Base-by-base conservation (phyloP, 2,113 vertebrate species). In the Canis aureus region DNA sequence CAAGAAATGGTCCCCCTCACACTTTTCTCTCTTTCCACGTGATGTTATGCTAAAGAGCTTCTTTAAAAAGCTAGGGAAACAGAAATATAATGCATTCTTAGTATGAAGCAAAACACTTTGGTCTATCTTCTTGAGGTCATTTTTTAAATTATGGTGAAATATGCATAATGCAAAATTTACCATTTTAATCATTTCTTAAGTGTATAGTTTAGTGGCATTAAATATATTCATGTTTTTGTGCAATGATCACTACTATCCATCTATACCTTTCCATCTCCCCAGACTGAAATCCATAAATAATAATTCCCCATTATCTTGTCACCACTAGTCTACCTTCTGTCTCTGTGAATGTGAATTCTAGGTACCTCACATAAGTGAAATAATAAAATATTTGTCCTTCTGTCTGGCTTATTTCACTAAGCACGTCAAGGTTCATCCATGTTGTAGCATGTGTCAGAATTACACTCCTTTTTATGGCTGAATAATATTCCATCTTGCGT, bases 41-140 rank as follows among this genome's bases (percentile, higher is more conserved):
- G 43, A 51, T 64, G 35, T 53, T 49, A 74, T 27, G 25, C 11
- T 32, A 81, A 32, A 66, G 11, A 53, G 25, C 57, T 64, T 89
- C 16, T 91, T 80, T 49, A 89, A 59, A 6, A 91, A 73, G 25
- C 11, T 76, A 2, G 19, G 17, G 38, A 73, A 86, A 86, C 11
- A 88, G 32, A 96, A 92, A 81, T 51, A 60, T 10, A 91, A 84
- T 32, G 3, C 9, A 53, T 60, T 92, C 7, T 81, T 81, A 96
- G 17, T 27, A 79, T 49, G n/a, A 93, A 74, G 67, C 10, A 81
- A 79, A 20, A 51, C n/a, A 62, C 0, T 84, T 25, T n/a, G 11
- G 89, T 82, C n/a, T 96, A 57, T 43, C 49, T 91, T 87, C 57
- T 57, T 91, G 49, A 69, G 5, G 5, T 9, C 20, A 17, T 69